phyloP scores from a whole-genome alignment of 1,140 invertebrate species.

The Hyles vespertilio region DNA sequence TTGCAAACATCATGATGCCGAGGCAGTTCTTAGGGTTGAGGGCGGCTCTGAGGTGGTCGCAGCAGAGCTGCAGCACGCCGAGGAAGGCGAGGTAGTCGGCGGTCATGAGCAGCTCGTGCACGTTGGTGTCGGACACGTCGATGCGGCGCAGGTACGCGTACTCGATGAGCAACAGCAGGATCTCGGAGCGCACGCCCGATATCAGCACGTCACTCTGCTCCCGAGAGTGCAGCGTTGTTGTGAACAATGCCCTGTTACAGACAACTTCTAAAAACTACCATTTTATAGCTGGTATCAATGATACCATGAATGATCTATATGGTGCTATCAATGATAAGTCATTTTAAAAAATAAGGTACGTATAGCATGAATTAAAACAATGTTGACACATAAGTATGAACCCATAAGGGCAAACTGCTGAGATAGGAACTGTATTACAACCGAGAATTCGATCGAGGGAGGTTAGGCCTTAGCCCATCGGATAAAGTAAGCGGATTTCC shows the following conservation, averaged over 20 bases:
- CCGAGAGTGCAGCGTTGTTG: constrained; percentile 82
- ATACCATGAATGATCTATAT: too few species aligned
- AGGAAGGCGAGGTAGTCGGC: constrained; percentile 89
- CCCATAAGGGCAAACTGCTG: too few species aligned
- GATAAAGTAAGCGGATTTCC: too few species aligned
- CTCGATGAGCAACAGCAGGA: constrained; percentile 85
- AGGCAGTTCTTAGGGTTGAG: constrained; percentile 87
- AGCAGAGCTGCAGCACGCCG: constrained; percentile 86
- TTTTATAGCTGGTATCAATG: too few species aligned
- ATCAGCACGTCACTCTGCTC: constrained; percentile 83
- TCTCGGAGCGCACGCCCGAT: constrained; percentile 84
- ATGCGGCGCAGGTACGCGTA: constrained; percentile 87
- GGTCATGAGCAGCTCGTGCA: constrained; percentile 83
- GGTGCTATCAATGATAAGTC: too few species aligned
- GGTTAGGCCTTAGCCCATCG: too few species aligned
- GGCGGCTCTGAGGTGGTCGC: constrained; percentile 81
- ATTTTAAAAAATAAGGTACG: too few species aligned
- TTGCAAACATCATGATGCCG: constrained; percentile 87
- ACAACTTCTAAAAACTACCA: not conserved
- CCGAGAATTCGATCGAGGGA: too few species aligned
- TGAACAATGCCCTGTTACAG: constrained; percentile 85
- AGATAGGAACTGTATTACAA: too few species aligned
- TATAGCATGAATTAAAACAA: too few species aligned
- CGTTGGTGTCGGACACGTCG: constrained; percentile 84
- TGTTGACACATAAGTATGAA: too few species aligned